Evolutionary conservation across 2,797 vertebrate genomes (phyloP).

Genomic region (Adrianichthys oophorus): DNA sequence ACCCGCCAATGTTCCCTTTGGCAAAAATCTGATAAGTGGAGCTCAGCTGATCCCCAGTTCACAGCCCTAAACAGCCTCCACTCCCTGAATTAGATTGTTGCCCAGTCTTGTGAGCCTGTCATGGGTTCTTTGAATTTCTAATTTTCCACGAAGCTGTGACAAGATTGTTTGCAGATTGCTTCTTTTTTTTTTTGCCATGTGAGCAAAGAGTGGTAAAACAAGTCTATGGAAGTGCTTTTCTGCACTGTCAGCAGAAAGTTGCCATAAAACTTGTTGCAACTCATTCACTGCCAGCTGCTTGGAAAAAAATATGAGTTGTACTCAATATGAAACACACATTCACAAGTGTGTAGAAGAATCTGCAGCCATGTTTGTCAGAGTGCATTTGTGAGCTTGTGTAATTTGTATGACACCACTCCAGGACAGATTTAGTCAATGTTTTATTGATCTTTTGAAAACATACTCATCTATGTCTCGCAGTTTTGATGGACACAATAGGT

Average conservation of each 20-base stretch:
- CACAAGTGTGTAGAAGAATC: too few species aligned
- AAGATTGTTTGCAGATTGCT: conserved; percentile 39
- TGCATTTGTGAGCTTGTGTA: conserved; percentile 7
- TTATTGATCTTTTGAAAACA: conserved; percentile 52
- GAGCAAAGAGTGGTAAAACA: conserved; percentile 51
- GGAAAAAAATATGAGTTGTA: conserved; percentile 35
- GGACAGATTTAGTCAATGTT: conserved; percentile 36
- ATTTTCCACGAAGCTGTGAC: conserved; percentile 20
- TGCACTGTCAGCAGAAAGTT: conserved; percentile 53
- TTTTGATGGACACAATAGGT: conserved; percentile 33
- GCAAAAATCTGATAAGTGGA: conserved; percentile 51
- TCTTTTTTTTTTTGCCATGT: conserved; percentile 39
- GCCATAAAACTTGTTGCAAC: conserved; percentile 64
- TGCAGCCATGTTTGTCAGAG: background rate
- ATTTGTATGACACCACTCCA: conserved; percentile 32
- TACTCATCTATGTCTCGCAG: conserved; percentile 24
- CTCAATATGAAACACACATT: conserved; percentile 14
- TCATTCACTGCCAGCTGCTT: conserved; percentile 24
- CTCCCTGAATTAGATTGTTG: conserved; percentile 17
- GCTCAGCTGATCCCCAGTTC: conserved; percentile 28
- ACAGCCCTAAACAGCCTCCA: conserved; percentile 3
- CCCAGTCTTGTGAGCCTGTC: conserved; percentile 43
- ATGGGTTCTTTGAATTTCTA: conserved; percentile 19
- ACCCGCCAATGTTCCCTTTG: conserved; percentile 55
- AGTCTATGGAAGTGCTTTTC: conserved; percentile 44